A percentile compares a stretch with the other conserved stretches of the same genome.
Evolutionary conservation across 2,888 invertebrate species (phyloP).

Genomic region (Ormyrus rosae): DNA sequence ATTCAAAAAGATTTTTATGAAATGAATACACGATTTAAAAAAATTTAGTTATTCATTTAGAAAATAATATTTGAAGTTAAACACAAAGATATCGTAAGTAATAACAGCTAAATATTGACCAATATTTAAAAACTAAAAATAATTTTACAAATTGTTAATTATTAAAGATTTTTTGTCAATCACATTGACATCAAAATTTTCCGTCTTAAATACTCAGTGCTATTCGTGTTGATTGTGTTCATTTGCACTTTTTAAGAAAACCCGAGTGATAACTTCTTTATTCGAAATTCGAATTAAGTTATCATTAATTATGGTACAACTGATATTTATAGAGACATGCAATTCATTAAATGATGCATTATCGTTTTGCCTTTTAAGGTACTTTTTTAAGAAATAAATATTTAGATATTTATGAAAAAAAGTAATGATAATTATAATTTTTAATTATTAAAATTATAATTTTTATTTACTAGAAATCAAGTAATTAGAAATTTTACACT

Average conservation of each 20-base stretch:
- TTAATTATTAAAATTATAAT: neutral
- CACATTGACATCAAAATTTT: too few species aligned
- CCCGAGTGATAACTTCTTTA: slow-evolving; percentile 44
- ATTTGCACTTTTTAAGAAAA: slow-evolving; percentile 21
- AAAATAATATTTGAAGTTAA: slow-evolving; percentile 6
- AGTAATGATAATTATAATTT: slow-evolving; percentile 18
- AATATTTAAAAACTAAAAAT: slow-evolving; percentile 36
- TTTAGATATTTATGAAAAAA: slow-evolving; percentile 5
- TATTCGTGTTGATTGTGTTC: slow-evolving; percentile 21
- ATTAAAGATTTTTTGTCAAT: neutral
- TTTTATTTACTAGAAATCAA: neutral
- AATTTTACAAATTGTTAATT: slow-evolving; percentile 16
- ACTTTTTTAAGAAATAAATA: slow-evolving; percentile 16
- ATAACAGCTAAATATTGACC: slow-evolving; percentile 35
- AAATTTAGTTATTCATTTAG: slow-evolving; percentile 6
- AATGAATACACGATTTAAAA: slow-evolving; percentile 28
- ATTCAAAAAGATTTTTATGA: slow-evolving; percentile 28
- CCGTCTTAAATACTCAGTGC: slow-evolving; percentile 33
- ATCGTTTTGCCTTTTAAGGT: slow-evolving; percentile 29
- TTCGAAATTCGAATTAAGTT: slow-evolving; percentile 35
- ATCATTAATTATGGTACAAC: slow-evolving; percentile 38
- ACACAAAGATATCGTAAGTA: slow-evolving; percentile 37
- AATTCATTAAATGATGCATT: slow-evolving; percentile 34
- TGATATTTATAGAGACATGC: slow-evolving; percentile 29
- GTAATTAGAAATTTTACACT: slow-evolving; percentile 30